Conservation (phyloP, 2,797 vertebrate genomes). For the Clarias laeviceps region DNA sequence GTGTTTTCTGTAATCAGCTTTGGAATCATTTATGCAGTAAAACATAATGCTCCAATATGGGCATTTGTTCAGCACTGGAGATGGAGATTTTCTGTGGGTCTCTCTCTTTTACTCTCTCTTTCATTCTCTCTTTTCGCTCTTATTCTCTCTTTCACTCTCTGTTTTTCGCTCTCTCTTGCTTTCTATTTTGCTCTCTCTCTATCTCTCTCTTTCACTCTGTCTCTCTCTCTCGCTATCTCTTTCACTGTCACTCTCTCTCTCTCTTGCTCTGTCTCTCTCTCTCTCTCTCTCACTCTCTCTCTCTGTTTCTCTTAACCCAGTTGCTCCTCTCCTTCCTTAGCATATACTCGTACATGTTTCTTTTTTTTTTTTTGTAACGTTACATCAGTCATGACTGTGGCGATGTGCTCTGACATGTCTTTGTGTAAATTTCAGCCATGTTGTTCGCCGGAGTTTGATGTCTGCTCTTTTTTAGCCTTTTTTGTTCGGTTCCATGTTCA, state of each 20-base stretch:
- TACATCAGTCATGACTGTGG: conserved; percentile 27
- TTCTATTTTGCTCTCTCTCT: no score
- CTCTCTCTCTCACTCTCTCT: conserved; percentile 62
- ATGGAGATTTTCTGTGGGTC: conserved; percentile 55
- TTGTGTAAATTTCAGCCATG: conserved; percentile 11
- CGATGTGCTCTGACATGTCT: conserved; percentile 33
- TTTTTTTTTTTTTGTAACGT: conserved; percentile 40
- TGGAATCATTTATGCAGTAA: conserved; percentile 79
- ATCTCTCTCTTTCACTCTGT: neutral
- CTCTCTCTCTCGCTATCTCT: neutral
- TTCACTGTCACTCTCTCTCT: neutral
- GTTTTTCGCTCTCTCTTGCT: neutral
- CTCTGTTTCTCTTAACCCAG: conserved; percentile 6
- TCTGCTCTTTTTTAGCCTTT: conserved; percentile 38
- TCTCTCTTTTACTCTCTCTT: neutral
- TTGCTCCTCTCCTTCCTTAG: conserved; percentile 57
- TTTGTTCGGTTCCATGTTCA: conserved; percentile 54
- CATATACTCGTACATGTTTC: conserved; percentile 49
- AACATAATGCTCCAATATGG: conserved; percentile 51
- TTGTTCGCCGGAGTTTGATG: conserved; percentile 43
- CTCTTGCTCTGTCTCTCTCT: conserved; percentile 34
- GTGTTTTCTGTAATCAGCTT: conserved; percentile 68
- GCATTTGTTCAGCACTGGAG: conserved; percentile 67
- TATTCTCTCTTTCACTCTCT: conserved; percentile 5
- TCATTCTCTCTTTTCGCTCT: neutral